Evolutionary conservation across 2,888 invertebrate species (phyloP), one percentile per base, ranked within the genome.

Genomic region (Eupithecia tripunctaria): DNA sequence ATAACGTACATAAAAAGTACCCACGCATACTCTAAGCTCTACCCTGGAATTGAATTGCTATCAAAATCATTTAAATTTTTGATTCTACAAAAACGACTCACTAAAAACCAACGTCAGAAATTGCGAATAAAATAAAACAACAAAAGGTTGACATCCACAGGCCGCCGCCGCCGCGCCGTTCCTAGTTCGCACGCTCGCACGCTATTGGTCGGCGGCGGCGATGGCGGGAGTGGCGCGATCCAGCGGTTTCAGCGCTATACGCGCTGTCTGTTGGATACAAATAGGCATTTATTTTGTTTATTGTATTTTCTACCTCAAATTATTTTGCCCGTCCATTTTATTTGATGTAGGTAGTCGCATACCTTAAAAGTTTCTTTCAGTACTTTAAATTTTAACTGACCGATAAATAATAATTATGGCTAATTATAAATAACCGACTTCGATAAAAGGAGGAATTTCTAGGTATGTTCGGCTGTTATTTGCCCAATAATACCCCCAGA

Each of bases 171-270:
- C 27, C 25, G 56, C 25, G 21, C 43, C 71, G 63, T 67, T 38
- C 71, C 43, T 38, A 27, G 71, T 73, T 70, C 60, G 51, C 64
- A 69, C 29, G 38, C 60, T 47, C 62, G 71, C 67, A 51, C 76
- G 71, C 75, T 38, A 80, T 80, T 80, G 78, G 80, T 77, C 73
- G 71, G 70, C 72, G 71, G 70, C 72, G 75, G 72, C 72, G 75
- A 73, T 75, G 75, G 71, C 65, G 70, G 73, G n/a, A 60, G 67
- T 21, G 43, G 47, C 51, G n/a, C 68, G 43, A 41, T 18, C 25
- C 21, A 78, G 79, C 80, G 64, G 29, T 67, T 29, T 43, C 36
- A 78, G 74, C 79, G 77, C 77, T 76, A 73, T 41, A 65, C n/a
- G 64, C 29, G 25, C 56, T 12, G 25, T 56, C 56, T 14, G 25